A percentile compares a stretch with the other conserved stretches of the same genome.
These are phyloP conservation scores for Halictus ligatus DNA, from an alignment of 2,888 invertebrate species.

Conservation along the genomic window DNA sequence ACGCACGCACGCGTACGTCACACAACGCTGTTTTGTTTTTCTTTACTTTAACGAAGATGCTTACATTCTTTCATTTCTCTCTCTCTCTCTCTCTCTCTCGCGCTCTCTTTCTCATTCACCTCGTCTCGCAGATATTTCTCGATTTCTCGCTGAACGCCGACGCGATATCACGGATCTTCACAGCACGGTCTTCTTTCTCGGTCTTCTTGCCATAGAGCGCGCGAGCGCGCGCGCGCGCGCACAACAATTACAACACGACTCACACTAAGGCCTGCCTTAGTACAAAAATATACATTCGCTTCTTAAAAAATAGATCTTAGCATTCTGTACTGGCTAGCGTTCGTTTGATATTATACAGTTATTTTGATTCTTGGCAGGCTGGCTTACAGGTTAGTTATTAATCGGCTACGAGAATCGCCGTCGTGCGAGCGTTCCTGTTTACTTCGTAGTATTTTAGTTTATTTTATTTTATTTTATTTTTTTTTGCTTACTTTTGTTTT, in stretches of 20 bases:
- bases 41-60: slow-evolving; percentile 6
- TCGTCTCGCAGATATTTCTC: slow-evolving; percentile 22
- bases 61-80: background rate
- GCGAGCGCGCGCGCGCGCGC: slow-evolving; percentile 48
- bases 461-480: background rate
- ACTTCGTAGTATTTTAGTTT: background rate
- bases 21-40: background rate
- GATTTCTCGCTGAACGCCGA: slow-evolving; percentile 61
- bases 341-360: slow-evolving; percentile 78
- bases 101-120: background rate
- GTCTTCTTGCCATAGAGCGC: slow-evolving; percentile 48
- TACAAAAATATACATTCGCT: slow-evolving; percentile 84
- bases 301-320: slow-evolving; percentile 84
- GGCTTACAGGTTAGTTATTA: slow-evolving; percentile 70
- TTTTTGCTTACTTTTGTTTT: background rate
- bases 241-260: slow-evolving; percentile 68
- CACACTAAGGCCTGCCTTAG: slow-evolving; percentile 84
- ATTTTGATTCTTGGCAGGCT: slow-evolving; percentile 80
- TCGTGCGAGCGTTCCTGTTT: slow-evolving; percentile 70
- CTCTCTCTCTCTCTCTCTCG: background rate
- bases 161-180: slow-evolving; percentile 67
- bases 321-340: slow-evolving; percentile 79
- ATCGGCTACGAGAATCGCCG: slow-evolving; percentile 71
- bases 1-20: background rate
- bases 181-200: slow-evolving; percentile 62